Base-by-base conservation (phyloP, 1,140 invertebrate genomes). In the Geopemphigus sp. region DNA sequence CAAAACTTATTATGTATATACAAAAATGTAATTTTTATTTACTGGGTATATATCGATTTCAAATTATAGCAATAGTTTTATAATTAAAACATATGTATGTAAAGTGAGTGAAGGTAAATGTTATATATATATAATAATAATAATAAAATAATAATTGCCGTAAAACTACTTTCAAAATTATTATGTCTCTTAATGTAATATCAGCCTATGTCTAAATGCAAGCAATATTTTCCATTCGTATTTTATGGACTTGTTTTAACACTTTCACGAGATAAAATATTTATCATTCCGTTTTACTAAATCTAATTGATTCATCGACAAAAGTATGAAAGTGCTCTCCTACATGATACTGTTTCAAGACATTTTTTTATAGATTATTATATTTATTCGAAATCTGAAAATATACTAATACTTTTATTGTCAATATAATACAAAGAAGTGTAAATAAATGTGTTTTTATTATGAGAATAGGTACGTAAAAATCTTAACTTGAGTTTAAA, bases 131-230 rank as follows among this genome's bases (percentile, higher is more conserved):
- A 12, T 39, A 64, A 0, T 59, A 24, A 64, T 32, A 63, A 17
- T 10, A 64, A 39, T 17, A 11, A 32, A 64, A 64, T 64, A 39
- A 39, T 39, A 39, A 64, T 64, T 64, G 29, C 61, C 19, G 61
- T 32, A 64, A 64, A 64, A 64, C 61, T 64, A 64, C 61, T 64
- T 64, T 64, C 61, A 64, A 64, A 64, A 64, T 64, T 64, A 64
- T 64, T 64, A 64, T 64, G 26, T 17, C 8, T 64, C 8, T 64
- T 61, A 61, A 29, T 61, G 26, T 64, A 64, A 8, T 39, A 14
- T 39, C 29, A 39, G 29, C 10, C 61, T 64, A 59, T 19, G 26
- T 22, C 61, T 32, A 32, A 8, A 39, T 39, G 8, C 32, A 39
- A 39, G 32, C n/a, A 39, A 17, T 64, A 64, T 32, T 39, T 19